Percentiles rank a stretch among this genome's conserved stretches.
Evolutionary conservation across 2,797 vertebrate species (phyloP).

Genomic region (Phyllotis vaccarum): DNA sequence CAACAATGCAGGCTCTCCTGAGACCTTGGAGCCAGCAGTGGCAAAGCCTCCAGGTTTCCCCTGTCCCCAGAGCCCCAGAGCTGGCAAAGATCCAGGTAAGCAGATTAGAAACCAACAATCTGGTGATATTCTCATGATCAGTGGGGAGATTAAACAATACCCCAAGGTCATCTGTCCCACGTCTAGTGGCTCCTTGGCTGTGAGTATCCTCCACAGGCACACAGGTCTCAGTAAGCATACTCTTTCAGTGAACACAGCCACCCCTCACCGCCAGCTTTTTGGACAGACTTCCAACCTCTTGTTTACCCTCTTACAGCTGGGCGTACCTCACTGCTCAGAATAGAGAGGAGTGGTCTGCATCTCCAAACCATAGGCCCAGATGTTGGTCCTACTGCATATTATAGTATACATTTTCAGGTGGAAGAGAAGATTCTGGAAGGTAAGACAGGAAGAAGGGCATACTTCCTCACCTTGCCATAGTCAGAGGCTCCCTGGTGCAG

Average conservation of each 20-base stretch:
- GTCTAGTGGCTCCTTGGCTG: background rate
- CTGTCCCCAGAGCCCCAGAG: background rate
- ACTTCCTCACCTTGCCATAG: background rate
- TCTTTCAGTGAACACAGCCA: background rate
- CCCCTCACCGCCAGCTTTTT: background rate
- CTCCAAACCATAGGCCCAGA: background rate
- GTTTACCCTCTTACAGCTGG: background rate
- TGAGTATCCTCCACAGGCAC: background rate
- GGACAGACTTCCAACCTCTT: background rate
- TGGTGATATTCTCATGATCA: background rate
- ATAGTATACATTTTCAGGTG: background rate
- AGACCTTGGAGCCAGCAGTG: background rate
- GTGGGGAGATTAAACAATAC: background rate
- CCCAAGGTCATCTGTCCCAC: background rate
- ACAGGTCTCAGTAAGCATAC: rapidly evolving
- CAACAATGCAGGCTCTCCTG: background rate
- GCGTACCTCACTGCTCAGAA: background rate
- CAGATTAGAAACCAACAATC: background rate
- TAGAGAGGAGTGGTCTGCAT: background rate
- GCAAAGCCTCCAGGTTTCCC: background rate
- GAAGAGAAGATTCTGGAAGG: background rate
- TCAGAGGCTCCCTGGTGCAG: background rate
- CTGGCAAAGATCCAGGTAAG: background rate
- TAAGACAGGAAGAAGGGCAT: background rate
- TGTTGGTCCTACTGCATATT: no score